Evolutionary conservation across 1,140 invertebrate species (phyloP), one percentile per base, ranked within the genome.

Genomic region (Neoseiulus cucumeris): DNA sequence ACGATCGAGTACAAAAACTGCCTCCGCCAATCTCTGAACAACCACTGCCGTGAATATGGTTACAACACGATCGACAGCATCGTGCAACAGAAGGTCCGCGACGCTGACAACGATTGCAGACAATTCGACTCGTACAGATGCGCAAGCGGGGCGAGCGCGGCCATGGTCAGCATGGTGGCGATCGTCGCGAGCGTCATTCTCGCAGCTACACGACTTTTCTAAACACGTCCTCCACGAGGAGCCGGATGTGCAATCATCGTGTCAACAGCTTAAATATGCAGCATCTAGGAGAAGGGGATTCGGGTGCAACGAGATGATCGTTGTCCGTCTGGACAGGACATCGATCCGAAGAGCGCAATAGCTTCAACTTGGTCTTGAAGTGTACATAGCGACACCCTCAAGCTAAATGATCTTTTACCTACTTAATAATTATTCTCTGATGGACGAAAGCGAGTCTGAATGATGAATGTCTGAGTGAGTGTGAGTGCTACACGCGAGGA

Each of bases 21-120:
- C 51, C 51, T 59, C 12, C 51, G 51, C 4, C 25, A 59, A 17
- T 25, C 51, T 25, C 51, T 59, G 14, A 59, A 59, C 22, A 59
- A 59, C 22, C 51, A 59, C 33, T 59, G 51, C 22, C 51, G 51
- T 20, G 51, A 59, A 33, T 59, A 59, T 33, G 51, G 51, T 33
- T 59, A 59, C 51, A 59, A 25, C 33, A 25, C 51, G 17, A 59
- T 59, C 22, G 51, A 59, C 2, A 25, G 51, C 51, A 59, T 59
- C 14, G 33, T 59, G 14, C 17, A n/a, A 25, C 51, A 59, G 22
- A 59, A 59, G 51, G 51, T 59, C 14, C 51, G 51, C 25, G 51
- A 59, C 22, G 25, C 51, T 4, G 51, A 59, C 14, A 59, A 59
- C 33, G 51, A 59, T 25, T 59, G 51, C 22, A 12, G 51, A 59